Evolutionary conservation across 1,140 invertebrate genomes (phyloP).

Genomic region (Rhagoletis zephyria): DNA sequence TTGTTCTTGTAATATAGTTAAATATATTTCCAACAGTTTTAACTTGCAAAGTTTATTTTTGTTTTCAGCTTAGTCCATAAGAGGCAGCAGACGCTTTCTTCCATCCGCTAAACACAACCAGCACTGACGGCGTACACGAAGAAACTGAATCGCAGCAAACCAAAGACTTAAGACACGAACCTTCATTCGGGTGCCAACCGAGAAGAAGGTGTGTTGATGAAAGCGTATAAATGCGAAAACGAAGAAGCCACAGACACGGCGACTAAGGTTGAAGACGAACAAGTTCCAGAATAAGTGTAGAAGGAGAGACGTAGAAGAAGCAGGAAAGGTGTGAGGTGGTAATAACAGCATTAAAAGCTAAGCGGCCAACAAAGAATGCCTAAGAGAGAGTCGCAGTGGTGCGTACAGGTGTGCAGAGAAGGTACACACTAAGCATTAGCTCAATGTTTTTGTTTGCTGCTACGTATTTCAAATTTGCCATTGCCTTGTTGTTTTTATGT

Average conservation of each 20-base stretch:
- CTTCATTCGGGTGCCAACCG: background rate
- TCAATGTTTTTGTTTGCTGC: background rate
- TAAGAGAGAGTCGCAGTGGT: background rate
- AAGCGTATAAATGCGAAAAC: slow-evolving; percentile 7
- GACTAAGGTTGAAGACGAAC: background rate
- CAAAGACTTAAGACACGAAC: slow-evolving; percentile 53
- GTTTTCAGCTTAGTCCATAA: background rate
- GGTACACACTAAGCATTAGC: background rate
- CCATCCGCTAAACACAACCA: slow-evolving; percentile 43
- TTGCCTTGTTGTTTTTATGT: background rate
- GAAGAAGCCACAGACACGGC: background rate
- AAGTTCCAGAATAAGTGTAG: background rate
- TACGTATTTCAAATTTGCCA: background rate
- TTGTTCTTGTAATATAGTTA: background rate
- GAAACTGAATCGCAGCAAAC: slow-evolving; percentile 43
- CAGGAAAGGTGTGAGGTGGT: background rate
- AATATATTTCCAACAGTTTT: background rate
- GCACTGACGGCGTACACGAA: slow-evolving; percentile 36
- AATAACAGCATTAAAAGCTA: slow-evolving; percentile 2
- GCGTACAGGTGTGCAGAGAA: background rate
- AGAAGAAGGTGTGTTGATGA: background rate
- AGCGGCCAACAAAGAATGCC: background rate
- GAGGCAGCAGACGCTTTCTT: background rate
- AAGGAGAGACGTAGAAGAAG: background rate
- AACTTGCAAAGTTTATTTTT: background rate